Base-by-base conservation (phyloP, 2,797 vertebrate genomes). In the Coracias cyanogaster region DNA sequence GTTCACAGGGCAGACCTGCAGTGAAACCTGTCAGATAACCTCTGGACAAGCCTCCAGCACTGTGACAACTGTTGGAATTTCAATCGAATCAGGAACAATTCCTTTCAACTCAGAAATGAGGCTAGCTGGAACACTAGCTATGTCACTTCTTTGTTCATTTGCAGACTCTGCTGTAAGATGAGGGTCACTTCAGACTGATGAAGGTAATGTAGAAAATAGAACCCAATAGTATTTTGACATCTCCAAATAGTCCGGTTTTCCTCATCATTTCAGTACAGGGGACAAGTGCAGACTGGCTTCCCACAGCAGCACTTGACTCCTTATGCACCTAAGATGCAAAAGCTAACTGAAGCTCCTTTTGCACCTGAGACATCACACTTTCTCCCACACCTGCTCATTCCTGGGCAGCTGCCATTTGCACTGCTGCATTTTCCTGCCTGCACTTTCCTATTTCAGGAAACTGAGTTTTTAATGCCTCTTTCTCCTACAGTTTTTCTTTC, bases 341-440 rank as follows among this genome's bases (percentile, higher is more conserved):
- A 0, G 0, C 10, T 10, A 57, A 28, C 37, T 39, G 31, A 61
- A 87, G 58, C 18, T 62, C 52, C 39, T 33, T 48, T 2, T 2
- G 33, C 14, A 48, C 7, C 31, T 22, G 14, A 12, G 24, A 79
- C 14, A 48, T 6, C 0, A 0, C 3, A 66, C 31, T 37, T 76
- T 37, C 31, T 78, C 37, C n/a, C 21, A 29, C 3, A 7, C 11
- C 17, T 25, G 2, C 11, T 58, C 57, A 71, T 39, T 43, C 28
- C 48, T 5, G 12, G 48, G 43, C 48, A 83, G 43, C 2, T 86
- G 71, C 11, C 15, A 28, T 16, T 66, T 10, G 8, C 33, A 22
- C 22, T 35, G 67, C 8, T 39, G 35, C 2, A 1, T 78, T 77
- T 41, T 43, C 49, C 20, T 33, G 49, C 41, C n/a, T 15, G 15